These are phyloP conservation scores for Octonoba sinensis DNA, from an alignment of 2,888 invertebrate genomes.

Conservation along the genomic window DNA sequence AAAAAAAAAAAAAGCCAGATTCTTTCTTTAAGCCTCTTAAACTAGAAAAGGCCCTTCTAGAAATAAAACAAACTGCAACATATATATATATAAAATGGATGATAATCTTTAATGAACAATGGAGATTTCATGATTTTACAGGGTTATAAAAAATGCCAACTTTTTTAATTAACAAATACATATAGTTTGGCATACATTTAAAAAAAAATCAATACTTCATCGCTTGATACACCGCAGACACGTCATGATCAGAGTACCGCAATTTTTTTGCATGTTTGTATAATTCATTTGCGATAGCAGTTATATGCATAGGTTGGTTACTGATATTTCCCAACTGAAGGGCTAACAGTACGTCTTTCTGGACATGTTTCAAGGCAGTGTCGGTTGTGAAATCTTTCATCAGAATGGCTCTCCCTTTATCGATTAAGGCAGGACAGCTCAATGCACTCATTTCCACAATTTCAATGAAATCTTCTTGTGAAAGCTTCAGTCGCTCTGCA, in stretches of 20 bases:
- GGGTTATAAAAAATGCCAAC: too few relatives aligned
- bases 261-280: constrained; percentile 31
- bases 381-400: not conserved
- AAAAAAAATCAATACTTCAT: not conserved
- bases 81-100: too few relatives aligned
- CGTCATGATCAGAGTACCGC: constrained; percentile 22
- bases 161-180: too few relatives aligned
- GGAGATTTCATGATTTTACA: too few relatives aligned
- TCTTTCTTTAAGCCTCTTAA: too few relatives aligned
- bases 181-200: not conserved
- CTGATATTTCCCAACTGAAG: constrained; percentile 88
- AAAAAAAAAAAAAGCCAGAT: too few relatives aligned
- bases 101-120: too few relatives aligned
- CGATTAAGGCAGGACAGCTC: constrained; percentile 74
- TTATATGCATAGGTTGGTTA: constrained; percentile 91
- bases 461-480: constrained; percentile 89
- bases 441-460: constrained; percentile 87
- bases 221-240: constrained; percentile 23
- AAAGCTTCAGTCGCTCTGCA: constrained; percentile 90
- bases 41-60: too few relatives aligned
- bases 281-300: constrained; percentile 91
- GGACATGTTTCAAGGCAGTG: constrained; percentile 91
- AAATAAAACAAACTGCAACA: too few relatives aligned
- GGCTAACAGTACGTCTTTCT: constrained; percentile 92
- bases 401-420: constrained; percentile 27